phyloP scores from a whole-genome alignment of 2,113 vertebrate genomes.

The Megalops atlanticus region DNA sequence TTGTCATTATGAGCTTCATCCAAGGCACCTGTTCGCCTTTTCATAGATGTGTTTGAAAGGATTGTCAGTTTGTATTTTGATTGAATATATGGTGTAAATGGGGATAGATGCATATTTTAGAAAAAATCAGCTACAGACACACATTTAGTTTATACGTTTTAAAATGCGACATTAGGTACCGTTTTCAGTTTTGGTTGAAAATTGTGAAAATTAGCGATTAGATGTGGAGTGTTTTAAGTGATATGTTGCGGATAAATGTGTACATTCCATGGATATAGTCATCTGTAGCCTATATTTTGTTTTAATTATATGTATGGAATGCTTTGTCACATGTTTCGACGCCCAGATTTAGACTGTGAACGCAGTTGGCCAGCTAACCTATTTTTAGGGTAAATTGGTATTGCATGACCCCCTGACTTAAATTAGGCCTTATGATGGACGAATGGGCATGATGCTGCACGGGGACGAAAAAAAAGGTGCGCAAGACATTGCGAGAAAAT shows the following conservation, averaged over 20 bases:
- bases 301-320: neutral
- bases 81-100: neutral
- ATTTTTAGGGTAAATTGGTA: conserved; percentile 24
- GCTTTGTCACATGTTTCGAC: conserved; percentile 10
- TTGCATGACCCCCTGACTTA: conserved; percentile 26
- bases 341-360: conserved; percentile 12
- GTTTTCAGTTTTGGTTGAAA: neutral
- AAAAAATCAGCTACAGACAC: neutral
- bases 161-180: neutral
- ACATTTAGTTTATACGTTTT: neutral
- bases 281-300: neutral
- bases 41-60: neutral
- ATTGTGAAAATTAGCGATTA: neutral
- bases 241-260: neutral
- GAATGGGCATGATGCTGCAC: neutral
- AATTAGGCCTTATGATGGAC: conserved; percentile 10
- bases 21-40: neutral
- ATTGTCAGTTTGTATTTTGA: neutral
- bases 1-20: neutral
- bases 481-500: neutral
- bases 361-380: neutral
- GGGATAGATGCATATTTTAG: neutral
- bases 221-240: neutral
- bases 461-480: neutral
- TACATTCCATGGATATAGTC: neutral